Evolutionary conservation across 2,113 vertebrate genomes (phyloP), one percentile per base, ranked within the genome.

Genomic region (Lampris incognitus): DNA sequence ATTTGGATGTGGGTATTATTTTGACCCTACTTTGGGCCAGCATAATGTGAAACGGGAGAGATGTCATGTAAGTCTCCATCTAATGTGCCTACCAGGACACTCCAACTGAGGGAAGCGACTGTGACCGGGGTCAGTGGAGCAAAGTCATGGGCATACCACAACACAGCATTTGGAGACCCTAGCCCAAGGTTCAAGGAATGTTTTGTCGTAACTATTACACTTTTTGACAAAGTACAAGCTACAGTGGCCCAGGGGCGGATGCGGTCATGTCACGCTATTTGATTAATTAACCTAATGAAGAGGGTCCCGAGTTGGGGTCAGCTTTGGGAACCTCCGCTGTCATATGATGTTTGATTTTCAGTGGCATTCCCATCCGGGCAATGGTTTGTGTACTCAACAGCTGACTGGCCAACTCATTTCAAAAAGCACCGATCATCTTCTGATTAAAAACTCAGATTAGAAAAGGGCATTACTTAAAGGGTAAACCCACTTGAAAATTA

Each of bases 161-260:
- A 58, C 36, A 49, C 49, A 44, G 78, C 83, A 78, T 76, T 50
- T 48, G 69, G 90, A 69, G 55, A 40, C 41, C 69, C 81, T 5
- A 48, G 42, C 72, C 44, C 49, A 64, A 57, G 64, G 74, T 79
- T 76, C 46, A 74, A 68, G 68, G 67, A 58, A 62, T 82, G 41
- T 71, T 76, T 85, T 63, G 36, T 64, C 56, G 63, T 90, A 88
- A 87, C 74, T 69, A 66, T 84, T 60, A 91, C 50, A 9, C 46
- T 76, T 70, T 87, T 85, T 91, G 91, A 92, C 88, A 90, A 88
- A 91, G 81, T 81, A 76, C 74, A 78, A 78, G 74, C 82, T 55
- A 76, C 71, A 66, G 55, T 61, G 37, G 74, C 72, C 84, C 72
- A 61, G 40, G 24, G 82, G 80, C 58, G 73, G 76, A 37, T 64